phyloP scores from a whole-genome alignment of 2,113 vertebrate genomes.

The Heterocephalus glaber region DNA sequence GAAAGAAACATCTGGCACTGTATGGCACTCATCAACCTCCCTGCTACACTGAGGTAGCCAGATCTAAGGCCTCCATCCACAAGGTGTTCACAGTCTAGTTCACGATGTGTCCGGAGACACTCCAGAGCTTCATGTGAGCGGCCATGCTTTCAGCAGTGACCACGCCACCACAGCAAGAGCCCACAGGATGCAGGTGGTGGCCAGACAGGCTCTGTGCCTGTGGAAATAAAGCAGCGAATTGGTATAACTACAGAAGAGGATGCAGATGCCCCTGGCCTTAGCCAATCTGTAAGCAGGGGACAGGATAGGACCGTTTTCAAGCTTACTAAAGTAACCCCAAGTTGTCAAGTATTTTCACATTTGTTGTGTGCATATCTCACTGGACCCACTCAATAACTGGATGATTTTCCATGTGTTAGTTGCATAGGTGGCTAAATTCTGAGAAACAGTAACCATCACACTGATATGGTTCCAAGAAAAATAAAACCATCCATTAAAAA shows the following conservation, averaged over 20 bases:
- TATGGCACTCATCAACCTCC: background rate
- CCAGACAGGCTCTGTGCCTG: background rate
- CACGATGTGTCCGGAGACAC: background rate
- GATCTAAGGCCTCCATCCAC: background rate
- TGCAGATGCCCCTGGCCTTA: background rate
- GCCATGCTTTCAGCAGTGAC: background rate
- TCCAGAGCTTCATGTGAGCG: background rate
- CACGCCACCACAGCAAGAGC: background rate
- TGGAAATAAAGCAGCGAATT: background rate
- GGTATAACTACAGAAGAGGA: background rate
- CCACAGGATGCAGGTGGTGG: background rate
- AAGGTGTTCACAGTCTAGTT: background rate
- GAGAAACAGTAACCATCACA: conserved; percentile 68
- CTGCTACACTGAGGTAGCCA: background rate
- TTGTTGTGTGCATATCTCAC: background rate
- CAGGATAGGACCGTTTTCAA: background rate
- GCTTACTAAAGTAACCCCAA: background rate
- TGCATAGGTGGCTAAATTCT: conserved; percentile 58
- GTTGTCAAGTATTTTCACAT: background rate
- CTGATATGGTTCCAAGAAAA: conserved; percentile 71
- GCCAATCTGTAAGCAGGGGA: background rate
- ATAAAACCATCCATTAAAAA: conserved; percentile 62
- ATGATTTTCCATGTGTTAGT: conserved; percentile 9
- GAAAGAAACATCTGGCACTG: background rate
- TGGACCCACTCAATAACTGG: background rate